A percentile compares a stretch with the other conserved stretches of the same genome.
Evolutionary conservation across 2,797 vertebrate genomes (phyloP).

Genomic region (Heliangelus exortis): DNA sequence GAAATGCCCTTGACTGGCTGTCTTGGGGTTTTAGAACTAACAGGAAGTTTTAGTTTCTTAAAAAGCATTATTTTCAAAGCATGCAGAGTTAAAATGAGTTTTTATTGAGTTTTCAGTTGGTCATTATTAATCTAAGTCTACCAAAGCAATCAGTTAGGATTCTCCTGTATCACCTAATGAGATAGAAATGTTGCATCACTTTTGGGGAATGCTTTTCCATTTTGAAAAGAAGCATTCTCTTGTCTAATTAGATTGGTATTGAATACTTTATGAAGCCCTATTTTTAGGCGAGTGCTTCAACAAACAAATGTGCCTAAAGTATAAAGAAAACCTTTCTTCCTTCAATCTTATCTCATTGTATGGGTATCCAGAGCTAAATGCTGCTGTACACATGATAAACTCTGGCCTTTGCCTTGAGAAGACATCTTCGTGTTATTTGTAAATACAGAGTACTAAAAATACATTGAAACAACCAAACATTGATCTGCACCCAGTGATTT

Average conservation of each 20-base stretch:
- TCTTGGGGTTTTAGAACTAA: neutral
- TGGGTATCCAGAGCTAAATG: neutral
- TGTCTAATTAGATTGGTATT: slow-evolving; percentile 32
- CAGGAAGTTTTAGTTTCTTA: neutral
- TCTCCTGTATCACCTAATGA: slow-evolving; percentile 21
- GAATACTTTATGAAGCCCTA: slow-evolving; percentile 26
- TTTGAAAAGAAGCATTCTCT: slow-evolving; percentile 24
- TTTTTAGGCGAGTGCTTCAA: slow-evolving; percentile 42
- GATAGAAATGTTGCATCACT: slow-evolving; percentile 11
- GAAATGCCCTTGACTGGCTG: neutral
- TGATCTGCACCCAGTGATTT: neutral
- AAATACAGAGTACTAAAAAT: neutral
- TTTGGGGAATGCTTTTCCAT: slow-evolving; percentile 18
- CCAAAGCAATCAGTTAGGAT: slow-evolving; percentile 28
- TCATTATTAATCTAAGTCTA: slow-evolving; percentile 39
- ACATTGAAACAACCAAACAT: neutral
- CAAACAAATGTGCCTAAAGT: neutral
- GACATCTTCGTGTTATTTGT: neutral
- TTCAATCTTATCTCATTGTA: neutral
- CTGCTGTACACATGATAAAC: neutral
- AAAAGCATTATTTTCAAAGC: neutral
- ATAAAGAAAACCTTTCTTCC: neutral
- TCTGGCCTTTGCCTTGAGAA: neutral
- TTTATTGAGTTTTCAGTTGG: neutral
- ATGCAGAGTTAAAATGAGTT: neutral